Percentiles rank a stretch among this genome's conserved stretches.
phyloP scores from a whole-genome alignment of 1,140 invertebrate genomes.

The Physella acuta region DNA sequence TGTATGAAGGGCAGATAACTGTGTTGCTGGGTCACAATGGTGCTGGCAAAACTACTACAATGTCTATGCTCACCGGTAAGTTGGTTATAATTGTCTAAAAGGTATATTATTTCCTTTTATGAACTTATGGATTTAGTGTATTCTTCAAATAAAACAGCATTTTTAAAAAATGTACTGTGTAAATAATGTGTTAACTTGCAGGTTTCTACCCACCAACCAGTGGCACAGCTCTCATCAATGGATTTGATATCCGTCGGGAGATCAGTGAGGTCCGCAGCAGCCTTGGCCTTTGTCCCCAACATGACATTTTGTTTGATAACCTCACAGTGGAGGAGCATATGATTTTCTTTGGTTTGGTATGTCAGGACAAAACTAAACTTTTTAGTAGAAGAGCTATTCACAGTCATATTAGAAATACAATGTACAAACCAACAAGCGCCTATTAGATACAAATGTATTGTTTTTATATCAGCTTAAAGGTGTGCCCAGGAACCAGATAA shows the following conservation, averaged over 20 bases:
- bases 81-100: too few relatives aligned
- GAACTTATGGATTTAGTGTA: too few relatives aligned
- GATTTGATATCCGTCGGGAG: constrained; percentile 65
- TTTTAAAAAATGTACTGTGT: not conserved
- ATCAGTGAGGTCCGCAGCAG: constrained; percentile 66
- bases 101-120: too few relatives aligned
- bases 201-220: constrained; percentile 58
- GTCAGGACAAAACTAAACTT: not conserved
- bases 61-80: constrained; percentile 74
- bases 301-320: constrained; percentile 87
- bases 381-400: not conserved
- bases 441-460: too few relatives aligned
- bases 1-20: too few relatives aligned
- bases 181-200: constrained; percentile 26
- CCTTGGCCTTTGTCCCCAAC: constrained; percentile 88
- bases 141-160: too few relatives aligned
- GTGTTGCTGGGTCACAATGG: too few relatives aligned
- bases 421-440: too few relatives aligned
- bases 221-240: constrained; percentile 70
- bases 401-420: not conserved
- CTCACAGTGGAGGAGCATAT: constrained; percentile 87
- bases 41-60: constrained; percentile 67
- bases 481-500: constrained; percentile 55
- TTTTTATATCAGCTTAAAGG: constrained; percentile 26
- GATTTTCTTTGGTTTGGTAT: constrained; percentile 73